phyloP scores from a whole-genome alignment of 2,888 invertebrate genomes.

The Tiliacea aurago region DNA sequence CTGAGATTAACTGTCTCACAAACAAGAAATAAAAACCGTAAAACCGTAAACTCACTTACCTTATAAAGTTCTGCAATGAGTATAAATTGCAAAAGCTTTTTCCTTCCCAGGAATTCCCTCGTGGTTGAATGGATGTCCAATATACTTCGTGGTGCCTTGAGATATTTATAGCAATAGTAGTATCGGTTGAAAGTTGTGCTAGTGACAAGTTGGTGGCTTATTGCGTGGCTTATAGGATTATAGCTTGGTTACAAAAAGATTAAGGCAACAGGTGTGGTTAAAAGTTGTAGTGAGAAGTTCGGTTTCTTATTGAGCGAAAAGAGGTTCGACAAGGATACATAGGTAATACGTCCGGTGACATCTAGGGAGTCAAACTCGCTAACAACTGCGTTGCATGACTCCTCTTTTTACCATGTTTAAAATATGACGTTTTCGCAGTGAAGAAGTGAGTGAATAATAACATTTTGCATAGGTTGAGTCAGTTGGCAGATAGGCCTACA shows the following conservation, averaged over 20 bases:
- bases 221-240: conserved; percentile 42
- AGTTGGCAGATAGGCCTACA: background rate
- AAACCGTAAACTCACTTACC: conserved; percentile 47
- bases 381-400: no score
- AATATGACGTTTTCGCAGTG: background rate
- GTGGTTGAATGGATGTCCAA: conserved; percentile 48
- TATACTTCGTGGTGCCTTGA: conserved; percentile 34
- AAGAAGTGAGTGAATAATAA: background rate
- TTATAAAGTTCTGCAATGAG: conserved; percentile 52
- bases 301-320: background rate
- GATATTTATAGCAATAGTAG: conserved; percentile 43
- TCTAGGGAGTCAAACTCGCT: no score
- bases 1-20: conserved; percentile 31
- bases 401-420: no score
- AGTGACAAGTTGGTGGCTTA: conserved; percentile 50
- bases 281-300: conserved; percentile 12
- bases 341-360: background rate
- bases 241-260: conserved; percentile 32
- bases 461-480: no score
- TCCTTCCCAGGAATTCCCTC: conserved; percentile 36
- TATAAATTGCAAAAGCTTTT: conserved; percentile 56
- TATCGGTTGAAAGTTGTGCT: conserved; percentile 40
- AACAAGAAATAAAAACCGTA: conserved; percentile 45
- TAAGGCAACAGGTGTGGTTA: conserved; percentile 43
- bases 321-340: background rate